Percentiles rank a stretch among this genome's conserved stretches.
phyloP scores from a whole-genome alignment of 2,797 vertebrate species.

The Lates japonicus region DNA sequence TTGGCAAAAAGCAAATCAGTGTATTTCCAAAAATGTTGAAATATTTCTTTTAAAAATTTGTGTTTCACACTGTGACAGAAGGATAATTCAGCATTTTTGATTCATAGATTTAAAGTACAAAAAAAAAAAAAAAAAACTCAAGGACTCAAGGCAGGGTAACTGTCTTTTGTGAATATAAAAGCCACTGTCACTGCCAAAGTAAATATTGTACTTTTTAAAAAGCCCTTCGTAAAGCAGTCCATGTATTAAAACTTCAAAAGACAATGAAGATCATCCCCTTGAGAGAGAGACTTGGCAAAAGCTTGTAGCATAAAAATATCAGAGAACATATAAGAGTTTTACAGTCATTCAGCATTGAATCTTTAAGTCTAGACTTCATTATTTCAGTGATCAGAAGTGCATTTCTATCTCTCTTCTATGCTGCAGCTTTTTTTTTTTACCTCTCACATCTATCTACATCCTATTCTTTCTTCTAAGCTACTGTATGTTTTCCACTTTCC shows the following conservation, averaged over 20 bases:
- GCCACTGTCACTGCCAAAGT: neutral
- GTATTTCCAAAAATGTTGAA: neutral
- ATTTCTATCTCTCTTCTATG: neutral
- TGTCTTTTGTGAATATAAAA: too few species aligned
- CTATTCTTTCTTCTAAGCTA: slow-evolving; percentile 10
- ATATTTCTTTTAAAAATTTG: neutral
- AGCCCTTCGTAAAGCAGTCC: neutral
- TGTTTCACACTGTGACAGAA: neutral
- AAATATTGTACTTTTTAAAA: slow-evolving; percentile 17
- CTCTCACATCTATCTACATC: slow-evolving; percentile 1
- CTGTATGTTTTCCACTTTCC: slow-evolving; percentile 9
- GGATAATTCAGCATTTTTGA: neutral
- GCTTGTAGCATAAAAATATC: neutral
- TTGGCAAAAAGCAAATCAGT: neutral
- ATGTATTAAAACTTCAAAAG: slow-evolving; percentile 20
- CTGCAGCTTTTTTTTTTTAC: slow-evolving; percentile 8
- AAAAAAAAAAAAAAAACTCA: neutral
- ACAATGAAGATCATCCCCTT: slow-evolving; percentile 6
- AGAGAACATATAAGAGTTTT: slow-evolving; percentile 6
- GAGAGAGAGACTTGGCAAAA: slow-evolving; percentile 25
- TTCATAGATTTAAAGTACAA: too few species aligned
- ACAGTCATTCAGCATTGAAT: slow-evolving; percentile 10
- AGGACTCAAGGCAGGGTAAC: too few species aligned
- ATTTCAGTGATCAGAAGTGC: slow-evolving; percentile 9
- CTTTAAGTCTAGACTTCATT: neutral